Evolutionary conservation across 2,797 vertebrate species (phyloP).

Genomic region (Enteromius radiatus): DNA sequence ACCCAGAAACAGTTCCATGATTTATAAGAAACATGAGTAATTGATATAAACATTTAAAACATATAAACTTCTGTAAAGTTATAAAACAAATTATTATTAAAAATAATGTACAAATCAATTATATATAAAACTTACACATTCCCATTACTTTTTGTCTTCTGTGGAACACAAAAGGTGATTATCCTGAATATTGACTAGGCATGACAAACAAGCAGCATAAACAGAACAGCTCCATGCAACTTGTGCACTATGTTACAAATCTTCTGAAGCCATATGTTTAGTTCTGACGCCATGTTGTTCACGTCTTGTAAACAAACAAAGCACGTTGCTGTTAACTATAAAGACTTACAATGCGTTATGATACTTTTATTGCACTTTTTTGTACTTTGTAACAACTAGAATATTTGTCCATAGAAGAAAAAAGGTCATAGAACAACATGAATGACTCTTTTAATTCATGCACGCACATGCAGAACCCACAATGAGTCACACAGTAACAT

Average conservation of each 20-base stretch:
- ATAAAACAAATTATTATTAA: too few species aligned
- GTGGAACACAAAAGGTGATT: not conserved
- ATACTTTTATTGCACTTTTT: not conserved
- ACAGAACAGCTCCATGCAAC: not conserved
- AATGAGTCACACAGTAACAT: not conserved
- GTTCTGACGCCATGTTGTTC: not conserved
- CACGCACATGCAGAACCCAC: not conserved
- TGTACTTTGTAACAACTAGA: not conserved
- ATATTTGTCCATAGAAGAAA: not conserved
- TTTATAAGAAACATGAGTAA: conserved; percentile 30
- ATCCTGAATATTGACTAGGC: not conserved
- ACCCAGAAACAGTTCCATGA: conserved; percentile 14
- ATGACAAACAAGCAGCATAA: not conserved
- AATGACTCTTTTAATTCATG: not conserved
- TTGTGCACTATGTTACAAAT: not conserved
- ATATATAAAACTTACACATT: not conserved
- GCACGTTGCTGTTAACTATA: not conserved
- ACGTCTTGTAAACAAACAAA: not conserved
- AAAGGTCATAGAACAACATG: not conserved
- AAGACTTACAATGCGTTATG: not conserved
- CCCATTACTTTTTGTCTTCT: not conserved
- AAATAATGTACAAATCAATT: too few species aligned
- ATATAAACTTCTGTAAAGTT: not conserved
- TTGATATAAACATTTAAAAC: conserved; percentile 12
- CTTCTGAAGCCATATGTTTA: not conserved